Base-by-base conservation (phyloP, 2,888 invertebrate genomes). In the Zelleria hepariella region DNA sequence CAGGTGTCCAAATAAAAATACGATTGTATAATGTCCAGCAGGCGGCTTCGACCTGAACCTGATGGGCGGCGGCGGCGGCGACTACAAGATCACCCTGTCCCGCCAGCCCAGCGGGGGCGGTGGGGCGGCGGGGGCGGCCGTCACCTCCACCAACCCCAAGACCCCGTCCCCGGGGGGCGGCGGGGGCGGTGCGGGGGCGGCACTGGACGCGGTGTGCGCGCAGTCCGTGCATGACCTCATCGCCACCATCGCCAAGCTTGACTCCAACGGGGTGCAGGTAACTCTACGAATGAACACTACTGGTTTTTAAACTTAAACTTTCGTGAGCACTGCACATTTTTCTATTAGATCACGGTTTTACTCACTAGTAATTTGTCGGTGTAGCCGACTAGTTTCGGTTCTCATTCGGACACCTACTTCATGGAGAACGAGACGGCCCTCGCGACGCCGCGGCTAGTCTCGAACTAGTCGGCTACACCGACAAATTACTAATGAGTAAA, bases 211-310 rank as follows among this genome's bases (percentile, higher is more conserved):
- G 75, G 94, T 94, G 76, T 95, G 95, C 78, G 94, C 94, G 75
- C 95, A 95, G 74, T 94, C 94, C 1, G 94, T 95, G 63, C 95
- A 95, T 75, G 95, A 95, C 88, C 86, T 96, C 65, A 95, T 95
- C 93, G 94, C 94, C 61, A 95, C 95, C 61, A 95, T 96, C 76
- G 95, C 95, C 63, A 95, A 95, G 84, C 84, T 96, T 70, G 95
- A 95, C 83, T 95, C 95, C 24, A 95, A 95, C 82, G 95, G 95
- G 52, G 95, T 95, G 62, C 93, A 95, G 75, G 87, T 88, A 10
- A 32, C 32, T 5, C 8, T 10, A 2, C 32, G 15, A 3, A 42
- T 15, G 15, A 3, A 42, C 32, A 15, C 10, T 42, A 3, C n/a
- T n/a, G n/a, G n/a, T n/a, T n/a, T n/a, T n/a, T n/a, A n/a, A n/a